These are phyloP conservation scores for Megathymus violae DNA, from an alignment of 1,140 invertebrate species.

Conservation along the genomic window DNA sequence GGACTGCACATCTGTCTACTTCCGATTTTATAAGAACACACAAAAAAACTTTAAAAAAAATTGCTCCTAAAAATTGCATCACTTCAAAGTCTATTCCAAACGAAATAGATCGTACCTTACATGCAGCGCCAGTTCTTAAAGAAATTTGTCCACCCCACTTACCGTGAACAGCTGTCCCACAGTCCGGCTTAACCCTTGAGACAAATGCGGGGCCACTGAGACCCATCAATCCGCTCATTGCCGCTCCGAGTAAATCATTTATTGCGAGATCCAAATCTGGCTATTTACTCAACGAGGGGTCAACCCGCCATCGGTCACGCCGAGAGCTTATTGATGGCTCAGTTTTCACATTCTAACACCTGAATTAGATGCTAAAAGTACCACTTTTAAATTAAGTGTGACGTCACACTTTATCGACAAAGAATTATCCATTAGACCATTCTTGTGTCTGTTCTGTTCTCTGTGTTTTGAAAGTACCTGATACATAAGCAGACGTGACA, in stretches of 20 bases:
- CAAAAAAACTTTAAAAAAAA: no score
- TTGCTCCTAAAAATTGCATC: no score
- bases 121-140: no score
- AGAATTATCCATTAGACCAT: no score
- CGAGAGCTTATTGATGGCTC: constrained; percentile 32
- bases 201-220: constrained; percentile 66
- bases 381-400: not conserved
- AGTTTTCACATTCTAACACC: constrained; percentile 16
- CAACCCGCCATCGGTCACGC: constrained; percentile 59
- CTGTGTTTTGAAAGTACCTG: no score
- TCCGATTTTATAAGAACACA: no score
- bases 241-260: constrained; percentile 74
- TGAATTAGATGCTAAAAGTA: constrained; percentile 19
- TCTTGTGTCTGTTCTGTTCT: no score
- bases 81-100: no score
- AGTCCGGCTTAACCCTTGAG: constrained; percentile 41
- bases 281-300: constrained; percentile 74
- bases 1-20: no score
- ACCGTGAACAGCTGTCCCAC: constrained; percentile 21
- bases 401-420: no score
- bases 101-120: no score
- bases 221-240: constrained; percentile 73
- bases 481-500: no score
- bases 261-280: constrained; percentile 69
- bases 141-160: constrained; percentile 13